Evolutionary conservation across 2,113 vertebrate genomes (phyloP).

Genomic region (Planiliza haematocheilus): DNA sequence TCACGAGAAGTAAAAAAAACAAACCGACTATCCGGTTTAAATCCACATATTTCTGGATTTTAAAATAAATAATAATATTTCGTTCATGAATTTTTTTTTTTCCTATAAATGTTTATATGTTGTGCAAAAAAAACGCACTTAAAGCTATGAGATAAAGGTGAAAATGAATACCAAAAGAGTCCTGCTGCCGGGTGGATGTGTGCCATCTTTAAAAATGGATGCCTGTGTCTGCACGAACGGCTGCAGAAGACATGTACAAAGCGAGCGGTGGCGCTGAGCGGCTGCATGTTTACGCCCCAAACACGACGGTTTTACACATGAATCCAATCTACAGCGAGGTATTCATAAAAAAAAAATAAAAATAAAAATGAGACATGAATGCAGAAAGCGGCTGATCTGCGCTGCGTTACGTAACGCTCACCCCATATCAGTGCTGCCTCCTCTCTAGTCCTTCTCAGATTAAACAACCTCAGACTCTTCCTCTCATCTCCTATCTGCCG

Average conservation of each 20-base stretch:
- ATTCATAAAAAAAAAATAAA: background rate
- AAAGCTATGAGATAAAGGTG: too few relatives aligned
- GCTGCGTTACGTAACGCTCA: conserved; percentile 79
- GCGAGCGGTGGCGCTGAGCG: conserved; percentile 34
- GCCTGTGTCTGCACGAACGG: conserved; percentile 6
- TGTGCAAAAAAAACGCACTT: background rate
- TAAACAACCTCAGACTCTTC: conserved; percentile 10
- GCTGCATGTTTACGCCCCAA: conserved; percentile 28
- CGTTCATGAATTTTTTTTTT: too few relatives aligned
- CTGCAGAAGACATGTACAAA: conserved; percentile 21
- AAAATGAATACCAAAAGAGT: conserved; percentile 34
- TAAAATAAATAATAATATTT: too few relatives aligned
- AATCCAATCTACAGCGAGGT: background rate
- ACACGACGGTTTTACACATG: too few relatives aligned
- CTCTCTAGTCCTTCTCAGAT: conserved; percentile 18
- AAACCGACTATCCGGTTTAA: background rate
- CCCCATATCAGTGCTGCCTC: conserved; percentile 78
- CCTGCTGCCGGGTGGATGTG: conserved; percentile 5
- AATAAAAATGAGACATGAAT: background rate
- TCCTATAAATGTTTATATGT: background rate
- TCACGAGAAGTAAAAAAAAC: background rate
- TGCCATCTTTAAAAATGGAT: background rate
- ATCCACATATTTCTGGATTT: background rate
- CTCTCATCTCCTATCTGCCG: conserved; percentile 31
- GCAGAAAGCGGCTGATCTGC: background rate